Conservation (phyloP, 2,797 vertebrate species). For the Lagodon rhomboides region DNA sequence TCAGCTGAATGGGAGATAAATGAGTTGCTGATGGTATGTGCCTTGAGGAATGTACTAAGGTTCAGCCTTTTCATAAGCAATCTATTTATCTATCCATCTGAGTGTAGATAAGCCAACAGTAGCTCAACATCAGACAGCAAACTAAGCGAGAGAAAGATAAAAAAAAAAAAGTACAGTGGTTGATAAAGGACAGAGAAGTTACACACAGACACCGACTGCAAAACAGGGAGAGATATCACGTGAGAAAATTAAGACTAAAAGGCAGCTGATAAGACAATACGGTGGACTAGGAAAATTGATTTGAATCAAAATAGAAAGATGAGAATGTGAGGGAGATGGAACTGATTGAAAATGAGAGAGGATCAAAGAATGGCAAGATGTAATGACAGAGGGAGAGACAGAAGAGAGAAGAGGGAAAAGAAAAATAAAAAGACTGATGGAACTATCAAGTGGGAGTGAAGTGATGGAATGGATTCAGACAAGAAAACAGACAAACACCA, state of each 20-base stretch:
- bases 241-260: conserved; percentile 13
- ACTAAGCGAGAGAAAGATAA: conserved; percentile 1
- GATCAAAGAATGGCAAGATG: conserved; percentile 46
- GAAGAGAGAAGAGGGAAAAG: conserved; percentile 8
- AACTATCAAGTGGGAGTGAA: conserved; percentile 45
- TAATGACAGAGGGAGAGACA: conserved; percentile 27
- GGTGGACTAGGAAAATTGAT: conserved; percentile 19
- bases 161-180: neutral
- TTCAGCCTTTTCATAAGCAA: conserved; percentile 35
- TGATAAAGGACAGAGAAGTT: conserved; percentile 1
- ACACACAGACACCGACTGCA: neutral
- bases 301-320: conserved; percentile 32
- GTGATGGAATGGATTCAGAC: conserved; percentile 62
- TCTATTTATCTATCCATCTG: conserved; percentile 17
- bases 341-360: conserved; percentile 37
- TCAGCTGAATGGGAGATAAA: conserved; percentile 33
- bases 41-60: conserved; percentile 5
- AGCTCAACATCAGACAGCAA: conserved; percentile 17
- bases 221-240: neutral
- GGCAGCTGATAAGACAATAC: conserved; percentile 17
- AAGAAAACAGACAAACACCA: conserved; percentile 62
- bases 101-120: conserved; percentile 3
- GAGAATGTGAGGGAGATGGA: conserved; percentile 23
- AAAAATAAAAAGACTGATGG: conserved; percentile 8
- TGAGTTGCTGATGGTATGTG: conserved; percentile 17